Evolutionary conservation across 2,888 invertebrate genomes (phyloP), one percentile per base, ranked within the genome.

Genomic region (Drosophila pseudotalamancana): DNA sequence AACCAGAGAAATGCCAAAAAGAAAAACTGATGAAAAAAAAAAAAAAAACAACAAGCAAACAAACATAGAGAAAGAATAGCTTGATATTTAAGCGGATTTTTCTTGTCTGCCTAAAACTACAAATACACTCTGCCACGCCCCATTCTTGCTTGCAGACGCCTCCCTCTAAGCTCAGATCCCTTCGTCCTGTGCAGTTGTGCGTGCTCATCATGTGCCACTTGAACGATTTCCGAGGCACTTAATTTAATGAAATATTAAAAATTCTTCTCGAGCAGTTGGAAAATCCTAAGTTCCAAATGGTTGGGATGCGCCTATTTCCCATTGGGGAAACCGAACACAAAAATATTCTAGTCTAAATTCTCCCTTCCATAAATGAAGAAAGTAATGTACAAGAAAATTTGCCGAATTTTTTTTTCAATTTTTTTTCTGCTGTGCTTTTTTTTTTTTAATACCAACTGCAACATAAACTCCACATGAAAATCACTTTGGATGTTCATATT

Each of bases 191-290:
- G 65, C 81, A 75, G 59, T 67, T 86, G 75, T 78, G 88, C 73
- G 83, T 73, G 67, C 78, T 81, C 75, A 77, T 79, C 75, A 72
- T 73, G 73, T 76, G 85, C 83, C 87, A 81, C 82, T 87, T 85
- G 73, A 83, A 85, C 76, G 87, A 76, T 85, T 83, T 87, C 61
- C 72, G 54, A 69, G 84, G 84, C 88, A 90, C 90, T 90, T 89
- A 89, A 90, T 90, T 90, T 89, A 90, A 90, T 90, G 90, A 90
- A 90, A 90, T 90, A 90, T 90, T 89, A 89, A 90, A 90, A 90
- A 89, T 89, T 90, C 89, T 63, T 74, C 39, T 32, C 42, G 16
- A 34, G 21, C 40, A 27, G 18, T 46, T 6, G 39, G 6, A 59
- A 62, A 73, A 45, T 51, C 54, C 54, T 39, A 23, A 57, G 49